A percentile compares a stretch with the other conserved stretches of the same genome.
These are phyloP conservation scores for Plagodis dolabraria DNA, from an alignment of 2,888 invertebrate species.

Conservation along the genomic window DNA sequence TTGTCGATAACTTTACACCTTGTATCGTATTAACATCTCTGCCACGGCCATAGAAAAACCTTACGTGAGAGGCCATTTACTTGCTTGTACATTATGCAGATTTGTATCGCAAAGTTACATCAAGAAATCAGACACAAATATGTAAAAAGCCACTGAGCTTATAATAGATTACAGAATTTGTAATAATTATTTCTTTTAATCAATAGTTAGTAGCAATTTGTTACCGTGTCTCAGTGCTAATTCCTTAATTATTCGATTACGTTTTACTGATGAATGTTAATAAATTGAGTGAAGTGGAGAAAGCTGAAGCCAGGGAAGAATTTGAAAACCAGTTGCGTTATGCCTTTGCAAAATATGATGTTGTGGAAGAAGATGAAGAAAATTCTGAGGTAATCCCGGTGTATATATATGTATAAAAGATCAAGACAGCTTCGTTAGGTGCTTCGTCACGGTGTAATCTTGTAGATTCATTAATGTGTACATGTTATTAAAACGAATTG, in stretches of 20 bases:
- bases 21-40: slow-evolving; percentile 43
- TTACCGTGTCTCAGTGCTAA: background rate
- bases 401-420: too few relatives aligned
- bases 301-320: slow-evolving; percentile 67
- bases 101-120: background rate
- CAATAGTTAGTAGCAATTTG: background rate
- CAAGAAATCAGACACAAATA: background rate
- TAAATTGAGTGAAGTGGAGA: slow-evolving; percentile 59
- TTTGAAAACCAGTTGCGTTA: slow-evolving; percentile 75
- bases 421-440: too few relatives aligned
- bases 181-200: too few relatives aligned
- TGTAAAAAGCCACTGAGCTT: too few relatives aligned
- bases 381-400: slow-evolving; percentile 60
- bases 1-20: slow-evolving; percentile 78
- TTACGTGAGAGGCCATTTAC: slow-evolving; percentile 16
- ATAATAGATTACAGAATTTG: too few relatives aligned
- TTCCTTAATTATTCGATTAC: background rate
- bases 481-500: too few relatives aligned
- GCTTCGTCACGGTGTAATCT: too few relatives aligned
- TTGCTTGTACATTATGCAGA: slow-evolving; percentile 3
- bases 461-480: too few relatives aligned
- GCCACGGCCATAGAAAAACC: slow-evolving; percentile 37
- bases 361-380: slow-evolving; percentile 69
- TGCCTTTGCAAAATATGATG: slow-evolving; percentile 72
- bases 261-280: slow-evolving; percentile 34